Base-by-base conservation (phyloP, 2,888 invertebrate species). In the Orthosia gothica region DNA sequence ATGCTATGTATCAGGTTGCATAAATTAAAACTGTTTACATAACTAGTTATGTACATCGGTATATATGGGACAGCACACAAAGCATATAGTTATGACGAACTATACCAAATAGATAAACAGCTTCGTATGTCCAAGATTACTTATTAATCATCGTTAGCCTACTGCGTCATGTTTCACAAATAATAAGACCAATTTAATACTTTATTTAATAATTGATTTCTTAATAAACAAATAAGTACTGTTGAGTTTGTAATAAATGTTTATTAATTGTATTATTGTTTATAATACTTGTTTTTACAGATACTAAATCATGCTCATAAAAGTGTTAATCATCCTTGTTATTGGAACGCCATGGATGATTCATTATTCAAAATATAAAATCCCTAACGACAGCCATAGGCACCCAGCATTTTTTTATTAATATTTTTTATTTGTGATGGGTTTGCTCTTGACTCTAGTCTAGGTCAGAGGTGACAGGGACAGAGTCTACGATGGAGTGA, bases 101-200 rank as follows among this genome's bases (percentile, higher is more conserved):
- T 64, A 64, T 63, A 67, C 50, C 47, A 16, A 67, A 50, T 67
- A 64, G 59, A 80, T 79, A 70, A 74, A 62, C n/a, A 55, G 15
- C 15, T 40, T 23, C 1, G 16, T 45, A 15, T 9, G 66, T 55
- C 50, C 55, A 52, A 55, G 63, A 67, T 67, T 57, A 72, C 55
- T 59, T 18, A 47, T 32, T 40, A 63, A 50, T 20, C 40, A 20
- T 67, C 47, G 45, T 61, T 65, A 58, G 54, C 49, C 26, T 70
- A 70, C 32, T 57, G 26, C 67, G 68, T 32, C 9, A 32, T 26
- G 47, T 40, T 68, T 40, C 20, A 45, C 45, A 52, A 26, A 52
- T 58, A 58, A 40, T 23, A 13, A 15, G 3, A 40, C 3, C 13
- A 62, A 59, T 45, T n/a, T 23, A 58, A 50, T 59, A 40, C 18